Evolutionary conservation across 53 echinoderm and acorn worm species (phyloP).

Genomic region (Arbacia lixula): DNA sequence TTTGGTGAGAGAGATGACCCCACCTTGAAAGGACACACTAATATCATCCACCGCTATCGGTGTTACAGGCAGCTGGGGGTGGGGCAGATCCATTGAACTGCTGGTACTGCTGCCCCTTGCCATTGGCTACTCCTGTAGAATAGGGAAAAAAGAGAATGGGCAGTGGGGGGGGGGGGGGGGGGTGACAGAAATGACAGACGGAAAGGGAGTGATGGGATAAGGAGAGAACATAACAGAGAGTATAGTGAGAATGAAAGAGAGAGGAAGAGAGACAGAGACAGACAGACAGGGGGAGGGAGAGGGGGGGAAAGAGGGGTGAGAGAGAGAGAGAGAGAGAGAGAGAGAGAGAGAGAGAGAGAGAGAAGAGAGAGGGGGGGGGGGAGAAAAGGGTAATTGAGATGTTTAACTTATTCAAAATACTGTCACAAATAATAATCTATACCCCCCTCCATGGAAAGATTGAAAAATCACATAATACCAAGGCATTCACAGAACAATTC

Average conservation of each 20-base stretch:
- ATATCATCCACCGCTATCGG: constrained; percentile 8
- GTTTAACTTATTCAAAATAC: no score
- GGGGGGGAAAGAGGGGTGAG: background rate
- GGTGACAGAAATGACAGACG: background rate
- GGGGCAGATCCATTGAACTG: no score
- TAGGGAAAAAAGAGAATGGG: background rate
- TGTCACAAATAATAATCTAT: no score
- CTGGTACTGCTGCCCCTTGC: constrained; percentile 8
- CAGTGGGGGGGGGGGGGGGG: background rate
- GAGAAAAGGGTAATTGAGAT: background rate
- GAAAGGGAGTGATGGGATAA: background rate
- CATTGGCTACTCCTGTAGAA: constrained; percentile 1
- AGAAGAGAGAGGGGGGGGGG: background rate
- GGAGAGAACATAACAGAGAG: background rate
- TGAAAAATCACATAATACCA: no score
- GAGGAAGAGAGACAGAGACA: background rate
- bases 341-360: background rate
- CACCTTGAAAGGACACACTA: constrained; percentile 19
- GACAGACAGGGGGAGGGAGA: background rate
- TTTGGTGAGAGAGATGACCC: no score
- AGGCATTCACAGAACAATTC: no score
- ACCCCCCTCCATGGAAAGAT: no score
- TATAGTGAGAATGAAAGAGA: background rate
- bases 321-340: background rate
- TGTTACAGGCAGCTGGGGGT: background rate